A percentile compares a stretch with the other conserved stretches of the same genome.
Evolutionary conservation across 2,113 vertebrate genomes (phyloP).

Genomic region (Stigmatopora argus): DNA sequence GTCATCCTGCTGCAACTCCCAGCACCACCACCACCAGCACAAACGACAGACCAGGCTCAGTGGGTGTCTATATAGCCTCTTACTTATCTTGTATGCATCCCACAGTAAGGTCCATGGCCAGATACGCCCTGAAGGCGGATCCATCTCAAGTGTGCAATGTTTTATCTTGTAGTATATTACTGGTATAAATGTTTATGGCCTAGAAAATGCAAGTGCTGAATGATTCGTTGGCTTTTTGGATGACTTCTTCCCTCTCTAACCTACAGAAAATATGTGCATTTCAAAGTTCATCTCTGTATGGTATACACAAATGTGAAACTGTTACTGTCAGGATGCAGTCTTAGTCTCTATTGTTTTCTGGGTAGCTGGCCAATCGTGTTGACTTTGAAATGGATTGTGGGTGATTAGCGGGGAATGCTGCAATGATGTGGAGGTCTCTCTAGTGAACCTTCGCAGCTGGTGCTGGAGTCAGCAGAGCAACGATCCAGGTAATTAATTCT

Average conservation of each 20-base stretch:
- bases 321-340: conserved; percentile 67
- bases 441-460: conserved; percentile 58
- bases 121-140: conserved; percentile 39
- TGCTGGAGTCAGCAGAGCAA: conserved; percentile 62
- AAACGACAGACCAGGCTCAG: conserved; percentile 29
- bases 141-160: conserved; percentile 24
- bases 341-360: conserved; percentile 68
- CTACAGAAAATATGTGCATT: conserved; percentile 25
- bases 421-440: conserved; percentile 61
- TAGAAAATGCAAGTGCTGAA: conserved; percentile 8
- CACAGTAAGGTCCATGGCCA: conserved; percentile 35
- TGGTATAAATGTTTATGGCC: conserved; percentile 9
- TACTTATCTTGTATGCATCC: conserved; percentile 37
- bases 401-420: conserved; percentile 69
- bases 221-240: neutral
- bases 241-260: conserved; percentile 11
- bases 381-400: conserved; percentile 75
- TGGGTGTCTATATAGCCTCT: conserved; percentile 55
- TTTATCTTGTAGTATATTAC: conserved; percentile 25
- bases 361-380: conserved; percentile 70
- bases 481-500: conserved; percentile 77
- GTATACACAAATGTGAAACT: conserved; percentile 68
- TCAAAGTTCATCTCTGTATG: conserved; percentile 46
- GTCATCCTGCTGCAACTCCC: conserved; percentile 63
- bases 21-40: conserved; percentile 47